phyloP scores from a whole-genome alignment of 2,113 vertebrate genomes.

The Calypte anna region DNA sequence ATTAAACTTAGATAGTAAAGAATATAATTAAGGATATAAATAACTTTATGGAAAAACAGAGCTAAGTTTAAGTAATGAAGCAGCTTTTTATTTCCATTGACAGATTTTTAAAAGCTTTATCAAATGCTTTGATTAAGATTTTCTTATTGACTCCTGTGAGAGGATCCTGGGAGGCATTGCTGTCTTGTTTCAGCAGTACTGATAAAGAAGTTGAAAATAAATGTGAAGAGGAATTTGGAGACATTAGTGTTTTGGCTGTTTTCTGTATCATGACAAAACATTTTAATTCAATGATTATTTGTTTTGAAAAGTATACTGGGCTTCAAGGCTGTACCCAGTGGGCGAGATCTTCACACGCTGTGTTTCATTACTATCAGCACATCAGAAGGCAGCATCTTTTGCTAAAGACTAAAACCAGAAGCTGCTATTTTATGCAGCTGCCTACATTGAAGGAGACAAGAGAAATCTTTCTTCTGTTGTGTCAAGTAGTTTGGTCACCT shows the following conservation, averaged over 20 bases:
- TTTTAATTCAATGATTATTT: background rate
- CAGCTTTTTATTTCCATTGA: background rate
- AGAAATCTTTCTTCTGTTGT: background rate
- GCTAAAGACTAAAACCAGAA: background rate
- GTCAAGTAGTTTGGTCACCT: slow-evolving; percentile 30
- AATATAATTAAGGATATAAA: background rate
- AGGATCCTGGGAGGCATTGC: background rate
- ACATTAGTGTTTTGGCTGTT: background rate
- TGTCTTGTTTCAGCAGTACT: background rate
- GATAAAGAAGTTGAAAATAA: background rate
- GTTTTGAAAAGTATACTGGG: background rate
- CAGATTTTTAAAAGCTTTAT: background rate
- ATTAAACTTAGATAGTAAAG: background rate
- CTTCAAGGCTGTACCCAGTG: background rate
- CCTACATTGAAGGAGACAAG: background rate
- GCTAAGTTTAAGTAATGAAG: background rate
- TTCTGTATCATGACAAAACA: background rate
- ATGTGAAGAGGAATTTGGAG: background rate
- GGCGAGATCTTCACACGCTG: background rate
- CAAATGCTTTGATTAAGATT: background rate
- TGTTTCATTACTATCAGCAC: background rate
- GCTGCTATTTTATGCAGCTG: background rate
- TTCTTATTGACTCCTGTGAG: background rate
- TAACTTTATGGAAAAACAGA: background rate
- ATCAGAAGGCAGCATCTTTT: background rate